Base-by-base conservation (phyloP, 2,888 invertebrate genomes). In the Eurois occulta region DNA sequence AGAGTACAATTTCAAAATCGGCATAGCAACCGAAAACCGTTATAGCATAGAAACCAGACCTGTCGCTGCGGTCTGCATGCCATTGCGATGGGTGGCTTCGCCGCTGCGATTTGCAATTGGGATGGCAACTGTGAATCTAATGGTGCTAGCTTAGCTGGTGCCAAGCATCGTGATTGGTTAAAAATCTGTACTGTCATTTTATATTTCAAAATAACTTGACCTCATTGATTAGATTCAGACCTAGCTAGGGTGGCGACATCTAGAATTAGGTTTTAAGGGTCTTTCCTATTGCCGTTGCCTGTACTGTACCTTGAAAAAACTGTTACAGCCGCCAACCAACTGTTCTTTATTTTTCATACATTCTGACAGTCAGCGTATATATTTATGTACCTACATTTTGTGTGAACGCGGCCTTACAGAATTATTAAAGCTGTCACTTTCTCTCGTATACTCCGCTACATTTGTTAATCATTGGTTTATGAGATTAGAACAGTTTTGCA, bases 341-440 rank as follows among this genome's bases (percentile, higher is more conserved):
- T 48, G 24, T 10, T 6, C 18, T 18, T 16, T 71, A 6, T 41
- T 66, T 71, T 67, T 41, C 32, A 28, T 71, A 41, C 10, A 71
- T 18, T 35, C 10, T 41, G 6, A 43, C 16, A 35, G 35, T 16
- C n/a, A 21, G 21, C 1, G 24, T 1, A 6, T 18, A 35, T 66
- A 18, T 18, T 10, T 32, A 16, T 13, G 24, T 2, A 38, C n/a
- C n/a, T n/a, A n/a, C 7, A 13, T 72, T n/a, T 24, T 1, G 24
- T 48, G 74, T 73, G 28, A 24, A 72, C 7, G 13, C 52, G 2
- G 18, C n/a, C 16, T 55, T 86, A 80, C 80, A 72, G 74, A 86
- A 88, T 85, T 89, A 86, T 78, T 83, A 77, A 52, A 58, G 58
- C 66, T 74, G 82, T 64, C 70, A 70, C 38, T 62, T 74, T 79